Conservation (phyloP, 2,797 vertebrate genomes). For the Choloepus didactylus region DNA sequence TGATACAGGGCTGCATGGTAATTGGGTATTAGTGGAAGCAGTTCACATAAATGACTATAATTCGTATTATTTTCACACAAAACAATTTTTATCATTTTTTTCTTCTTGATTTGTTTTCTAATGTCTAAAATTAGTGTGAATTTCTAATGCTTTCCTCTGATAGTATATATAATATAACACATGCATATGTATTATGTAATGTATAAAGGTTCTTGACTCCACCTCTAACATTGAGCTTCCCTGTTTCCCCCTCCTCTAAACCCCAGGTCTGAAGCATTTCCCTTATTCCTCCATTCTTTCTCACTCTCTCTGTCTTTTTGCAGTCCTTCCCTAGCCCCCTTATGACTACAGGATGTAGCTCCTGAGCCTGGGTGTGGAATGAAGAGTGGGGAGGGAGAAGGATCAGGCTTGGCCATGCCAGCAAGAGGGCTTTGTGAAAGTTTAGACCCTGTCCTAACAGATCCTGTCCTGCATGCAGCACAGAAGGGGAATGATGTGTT, state of each 20-base stretch:
- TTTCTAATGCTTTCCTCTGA: neutral
- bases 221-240: neutral
- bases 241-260: neutral
- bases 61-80: neutral
- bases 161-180: too few species aligned
- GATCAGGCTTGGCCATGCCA: accelerated
- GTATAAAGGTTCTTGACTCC: accelerated
- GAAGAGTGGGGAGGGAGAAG: neutral
- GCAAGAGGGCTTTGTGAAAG: neutral
- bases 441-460: neutral
- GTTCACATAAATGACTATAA: neutral
- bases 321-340: too few species aligned
- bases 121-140: neutral
- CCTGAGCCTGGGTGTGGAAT: neutral
- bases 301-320: neutral
- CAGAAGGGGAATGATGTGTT: neutral
- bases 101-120: constrained; percentile 17
- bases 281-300: neutral
- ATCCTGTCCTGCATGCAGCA: neutral
- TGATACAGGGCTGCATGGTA: neutral
- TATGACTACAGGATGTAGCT: neutral
- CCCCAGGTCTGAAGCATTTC: neutral
- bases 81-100: neutral
- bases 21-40: neutral
- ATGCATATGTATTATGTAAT: neutral